A percentile compares a stretch with the other conserved stretches of the same genome.
Conservation (phyloP, 2,797 vertebrate genomes). For the Tamandua tetradactyla region DNA sequence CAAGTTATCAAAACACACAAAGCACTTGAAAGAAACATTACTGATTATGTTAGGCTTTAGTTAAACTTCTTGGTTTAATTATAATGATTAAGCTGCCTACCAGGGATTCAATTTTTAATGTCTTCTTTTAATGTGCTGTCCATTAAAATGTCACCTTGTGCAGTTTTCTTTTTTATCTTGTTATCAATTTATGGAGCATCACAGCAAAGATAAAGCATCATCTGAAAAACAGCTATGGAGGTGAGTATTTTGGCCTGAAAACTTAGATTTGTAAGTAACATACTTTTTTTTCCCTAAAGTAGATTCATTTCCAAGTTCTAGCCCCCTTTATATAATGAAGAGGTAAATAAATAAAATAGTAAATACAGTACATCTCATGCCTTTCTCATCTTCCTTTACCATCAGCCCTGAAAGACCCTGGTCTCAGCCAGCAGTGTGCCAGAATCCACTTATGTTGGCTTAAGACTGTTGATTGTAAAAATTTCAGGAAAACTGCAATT, state of each 20-base stretch:
- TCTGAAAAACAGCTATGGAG: neutral
- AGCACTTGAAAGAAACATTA: constrained; percentile 61
- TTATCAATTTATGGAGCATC: neutral
- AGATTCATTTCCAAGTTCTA: neutral
- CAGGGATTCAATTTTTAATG: constrained; percentile 76
- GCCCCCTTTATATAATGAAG: neutral
- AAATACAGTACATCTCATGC: rapidly evolving
- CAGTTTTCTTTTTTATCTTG: constrained; percentile 50
- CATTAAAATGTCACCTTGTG: constrained; percentile 71
- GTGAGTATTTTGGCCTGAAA: neutral
- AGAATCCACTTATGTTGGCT: neutral
- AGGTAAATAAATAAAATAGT: neutral
- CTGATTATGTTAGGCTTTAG: constrained; percentile 62
- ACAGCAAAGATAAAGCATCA: constrained; percentile 32
- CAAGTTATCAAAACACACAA: constrained; percentile 61
- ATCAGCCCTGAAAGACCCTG: neutral
- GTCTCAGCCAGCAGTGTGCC: neutral
- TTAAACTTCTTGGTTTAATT: constrained; percentile 75
- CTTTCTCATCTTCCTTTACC: neutral
- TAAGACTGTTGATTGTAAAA: neutral
- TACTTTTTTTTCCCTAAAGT: neutral
- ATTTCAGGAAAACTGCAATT: neutral
- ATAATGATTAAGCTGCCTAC: constrained; percentile 74
- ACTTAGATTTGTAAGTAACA: neutral
- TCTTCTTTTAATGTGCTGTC: constrained; percentile 72